These are phyloP conservation scores for Sceloporus undulatus DNA, from an alignment of 2,113 vertebrate species.

Conservation along the genomic window DNA sequence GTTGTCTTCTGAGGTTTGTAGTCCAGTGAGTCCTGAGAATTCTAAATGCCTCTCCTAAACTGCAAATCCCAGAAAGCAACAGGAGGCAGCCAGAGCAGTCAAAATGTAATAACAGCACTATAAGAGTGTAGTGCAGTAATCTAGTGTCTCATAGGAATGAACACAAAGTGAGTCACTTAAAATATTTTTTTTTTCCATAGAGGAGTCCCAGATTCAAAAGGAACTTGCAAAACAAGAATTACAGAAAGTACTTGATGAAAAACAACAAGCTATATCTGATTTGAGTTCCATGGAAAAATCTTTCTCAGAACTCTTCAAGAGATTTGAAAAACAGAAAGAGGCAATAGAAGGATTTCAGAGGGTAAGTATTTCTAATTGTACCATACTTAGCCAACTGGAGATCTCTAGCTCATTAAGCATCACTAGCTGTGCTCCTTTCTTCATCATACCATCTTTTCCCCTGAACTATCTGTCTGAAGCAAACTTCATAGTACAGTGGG, in stretches of 20 bases:
- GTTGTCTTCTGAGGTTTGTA: too few relatives aligned
- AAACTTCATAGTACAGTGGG: too few relatives aligned
- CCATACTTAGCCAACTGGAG: not conserved
- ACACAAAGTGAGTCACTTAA: not conserved
- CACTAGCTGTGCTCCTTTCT: too few relatives aligned
- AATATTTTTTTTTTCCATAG: slow-evolving; percentile 62
- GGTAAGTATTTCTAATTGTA: slow-evolving; percentile 67
- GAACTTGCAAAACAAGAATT: slow-evolving; percentile 77
- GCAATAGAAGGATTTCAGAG: slow-evolving; percentile 87
- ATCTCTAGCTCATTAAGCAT: not conserved
- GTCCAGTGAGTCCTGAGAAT: too few relatives aligned
- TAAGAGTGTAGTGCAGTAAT: too few relatives aligned
- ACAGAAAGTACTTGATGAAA: slow-evolving; percentile 80
- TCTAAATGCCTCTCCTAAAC: too few relatives aligned
- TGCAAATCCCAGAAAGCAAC: too few relatives aligned
- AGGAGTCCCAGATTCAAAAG: slow-evolving; percentile 83
- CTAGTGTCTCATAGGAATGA: too few relatives aligned
- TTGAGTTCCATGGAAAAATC: slow-evolving; percentile 88
- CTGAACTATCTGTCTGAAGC: not conserved
- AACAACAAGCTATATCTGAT: slow-evolving; percentile 84
- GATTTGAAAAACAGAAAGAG: slow-evolving; percentile 92
- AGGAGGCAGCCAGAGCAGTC: too few relatives aligned
- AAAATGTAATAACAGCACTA: too few relatives aligned
- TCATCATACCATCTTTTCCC: not conserved
- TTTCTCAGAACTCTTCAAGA: slow-evolving; percentile 90